These are phyloP conservation scores for Notodonta dromedarius DNA, from an alignment of 2,888 invertebrate species.

Conservation along the genomic window DNA sequence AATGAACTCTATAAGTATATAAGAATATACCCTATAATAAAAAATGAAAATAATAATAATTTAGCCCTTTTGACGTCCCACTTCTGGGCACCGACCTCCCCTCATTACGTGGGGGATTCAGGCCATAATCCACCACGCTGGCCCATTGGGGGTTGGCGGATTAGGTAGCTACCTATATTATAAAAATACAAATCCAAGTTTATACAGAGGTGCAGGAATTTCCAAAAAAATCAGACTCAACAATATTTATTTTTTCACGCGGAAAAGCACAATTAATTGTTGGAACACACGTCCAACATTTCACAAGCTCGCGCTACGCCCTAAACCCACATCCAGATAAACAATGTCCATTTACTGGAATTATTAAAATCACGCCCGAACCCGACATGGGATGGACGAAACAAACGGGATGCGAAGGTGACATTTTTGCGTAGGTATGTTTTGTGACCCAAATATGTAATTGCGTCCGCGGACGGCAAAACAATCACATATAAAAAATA, in stretches of 20 bases:
- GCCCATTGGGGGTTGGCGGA: too few species aligned
- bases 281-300: slow-evolving; percentile 7
- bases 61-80: too few species aligned
- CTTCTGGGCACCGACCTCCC: too few species aligned
- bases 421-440: slow-evolving; percentile 27
- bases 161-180: too few species aligned
- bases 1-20: too few species aligned
- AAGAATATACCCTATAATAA: too few species aligned
- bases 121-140: too few species aligned
- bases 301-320: slow-evolving; percentile 11
- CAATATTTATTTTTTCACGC: background rate
- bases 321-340: slow-evolving; percentile 14
- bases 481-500: background rate
- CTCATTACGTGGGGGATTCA: too few species aligned
- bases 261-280: slow-evolving; percentile 1
- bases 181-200: too few species aligned
- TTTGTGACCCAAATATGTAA: slow-evolving; percentile 41
- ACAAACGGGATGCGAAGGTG: slow-evolving; percentile 38
- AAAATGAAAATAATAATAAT: too few species aligned
- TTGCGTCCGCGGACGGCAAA: slow-evolving; percentile 7
- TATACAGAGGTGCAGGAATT: too few species aligned
- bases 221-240: too few species aligned
- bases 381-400: slow-evolving; percentile 26
- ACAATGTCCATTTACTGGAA: slow-evolving; percentile 21
- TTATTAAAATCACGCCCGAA: slow-evolving; percentile 38